Percentiles rank a stretch among this genome's conserved stretches.
These are phyloP conservation scores for Hecatera dysodea DNA, from an alignment of 2,888 invertebrate genomes.

Conservation along the genomic window DNA sequence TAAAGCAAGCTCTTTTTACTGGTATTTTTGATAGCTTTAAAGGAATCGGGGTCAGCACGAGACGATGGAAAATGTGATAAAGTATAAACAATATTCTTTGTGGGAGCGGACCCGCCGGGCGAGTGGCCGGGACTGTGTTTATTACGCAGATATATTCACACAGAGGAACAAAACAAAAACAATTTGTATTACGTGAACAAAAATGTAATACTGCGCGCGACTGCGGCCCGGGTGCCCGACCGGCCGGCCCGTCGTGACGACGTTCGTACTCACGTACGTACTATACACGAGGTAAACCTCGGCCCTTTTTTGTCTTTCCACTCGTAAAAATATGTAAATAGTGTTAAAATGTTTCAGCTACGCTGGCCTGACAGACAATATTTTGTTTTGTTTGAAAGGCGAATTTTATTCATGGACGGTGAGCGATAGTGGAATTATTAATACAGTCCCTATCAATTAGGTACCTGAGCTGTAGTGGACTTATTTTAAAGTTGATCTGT, in stretches of 20 bases:
- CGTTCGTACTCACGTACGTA: constrained; percentile 33
- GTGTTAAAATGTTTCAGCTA: constrained; percentile 54
- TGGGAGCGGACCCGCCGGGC: constrained; percentile 7
- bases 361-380: constrained; percentile 20
- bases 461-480: not conserved
- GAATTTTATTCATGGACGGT: constrained; percentile 19
- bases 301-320: constrained; percentile 50
- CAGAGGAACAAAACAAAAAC: constrained; percentile 62
- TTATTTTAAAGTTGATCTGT: constrained; percentile 4
- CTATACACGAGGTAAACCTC: constrained; percentile 40
- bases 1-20: constrained; percentile 27
- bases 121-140: constrained; percentile 35
- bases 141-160: constrained; percentile 61
- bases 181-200: constrained; percentile 63
- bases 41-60: constrained; percentile 44
- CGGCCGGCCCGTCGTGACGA: constrained; percentile 37
- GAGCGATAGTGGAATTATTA: not conserved
- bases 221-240: not conserved
- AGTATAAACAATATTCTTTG: constrained; percentile 52
- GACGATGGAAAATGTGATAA: constrained; percentile 30
- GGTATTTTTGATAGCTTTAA: constrained; percentile 37
- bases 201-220: constrained; percentile 57
- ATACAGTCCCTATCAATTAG: not conserved
- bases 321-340: constrained; percentile 63
- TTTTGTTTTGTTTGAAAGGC: constrained; percentile 24